Conservation (phyloP, 30 jellyfish, hydroid and myxozoan genomes). For the Nemopilema nomurai region DNA sequence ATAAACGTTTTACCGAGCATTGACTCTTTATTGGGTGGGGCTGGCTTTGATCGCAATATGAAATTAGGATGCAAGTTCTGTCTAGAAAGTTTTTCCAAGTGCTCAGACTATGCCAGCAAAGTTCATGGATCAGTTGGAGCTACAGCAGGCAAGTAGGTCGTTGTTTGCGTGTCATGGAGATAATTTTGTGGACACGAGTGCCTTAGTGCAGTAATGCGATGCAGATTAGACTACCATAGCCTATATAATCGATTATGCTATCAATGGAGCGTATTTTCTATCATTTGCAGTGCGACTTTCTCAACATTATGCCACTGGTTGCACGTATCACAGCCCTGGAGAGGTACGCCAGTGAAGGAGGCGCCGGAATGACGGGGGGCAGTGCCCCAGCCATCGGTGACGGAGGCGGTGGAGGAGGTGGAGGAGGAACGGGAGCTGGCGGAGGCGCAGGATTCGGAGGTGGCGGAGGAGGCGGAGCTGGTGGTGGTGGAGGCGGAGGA, state of each 20-base stretch:
- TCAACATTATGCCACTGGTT: constrained; percentile 97
- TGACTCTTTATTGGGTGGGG: too few species aligned
- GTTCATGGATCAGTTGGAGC: too few species aligned
- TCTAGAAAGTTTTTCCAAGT: too few species aligned
- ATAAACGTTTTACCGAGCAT: too few species aligned
- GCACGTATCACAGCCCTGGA: constrained; percentile 98
- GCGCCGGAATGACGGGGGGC: constrained; percentile 99
- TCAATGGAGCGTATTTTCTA: neutral
- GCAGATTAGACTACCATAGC: too few species aligned
- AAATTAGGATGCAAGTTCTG: too few species aligned
- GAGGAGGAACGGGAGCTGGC: constrained; percentile 82
- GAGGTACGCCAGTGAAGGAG: constrained; percentile 99
- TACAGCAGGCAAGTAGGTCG: too few species aligned
- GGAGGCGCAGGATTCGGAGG: constrained; percentile 94
- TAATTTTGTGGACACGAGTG: too few species aligned
- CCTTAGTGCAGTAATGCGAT: too few species aligned
- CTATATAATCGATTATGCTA: too few species aligned
- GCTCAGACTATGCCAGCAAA: too few species aligned
- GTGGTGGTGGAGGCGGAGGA: constrained; percentile 89
- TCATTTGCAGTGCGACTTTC: constrained; percentile 81
- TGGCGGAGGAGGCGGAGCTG: constrained; percentile 99
- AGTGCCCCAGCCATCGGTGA: constrained; percentile 39
- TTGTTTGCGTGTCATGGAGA: neutral
- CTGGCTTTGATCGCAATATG: too few species aligned
- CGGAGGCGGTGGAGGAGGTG: constrained; percentile 73